A percentile compares a stretch with the other conserved stretches of the same genome.
Evolutionary conservation across 1,140 invertebrate species (phyloP).

Genomic region (Probaryconus sp.): DNA sequence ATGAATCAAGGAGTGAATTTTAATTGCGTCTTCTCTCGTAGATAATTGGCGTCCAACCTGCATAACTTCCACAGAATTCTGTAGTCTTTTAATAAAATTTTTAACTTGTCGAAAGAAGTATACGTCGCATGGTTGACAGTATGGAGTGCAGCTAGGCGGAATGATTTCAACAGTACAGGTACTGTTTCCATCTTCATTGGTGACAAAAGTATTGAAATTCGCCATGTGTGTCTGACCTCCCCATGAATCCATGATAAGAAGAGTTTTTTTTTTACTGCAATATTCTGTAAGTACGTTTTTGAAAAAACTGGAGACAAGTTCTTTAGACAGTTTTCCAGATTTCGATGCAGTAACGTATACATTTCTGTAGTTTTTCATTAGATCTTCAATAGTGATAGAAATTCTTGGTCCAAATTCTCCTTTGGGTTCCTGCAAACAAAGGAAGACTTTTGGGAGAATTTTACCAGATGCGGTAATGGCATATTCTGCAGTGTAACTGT

Average conservation of each 20-base stretch:
- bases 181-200: constrained; percentile 10
- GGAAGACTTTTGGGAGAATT: constrained; percentile 43
- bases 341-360: too few relatives aligned
- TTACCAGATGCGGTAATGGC: constrained; percentile 39
- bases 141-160: constrained; percentile 51
- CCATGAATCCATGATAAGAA: too few relatives aligned
- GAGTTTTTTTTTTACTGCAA: too few relatives aligned
- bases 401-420: constrained; percentile 41
- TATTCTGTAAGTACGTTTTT: too few relatives aligned
- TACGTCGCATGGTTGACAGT: constrained; percentile 33
- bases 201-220: too few relatives aligned
- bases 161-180: constrained; percentile 58
- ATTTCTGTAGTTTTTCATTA: too few relatives aligned
- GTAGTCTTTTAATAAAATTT: constrained; percentile 39
- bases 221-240: too few relatives aligned
- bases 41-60: constrained; percentile 26
- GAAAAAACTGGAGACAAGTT: too few relatives aligned
- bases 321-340: too few relatives aligned
- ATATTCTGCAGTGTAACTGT: constrained; percentile 58
- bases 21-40: constrained; percentile 36
- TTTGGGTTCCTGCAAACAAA: constrained; percentile 34
- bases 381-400: too few relatives aligned
- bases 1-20: constrained; percentile 28
- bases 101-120: constrained; percentile 61
- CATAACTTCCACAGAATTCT: constrained; percentile 37